Base-by-base conservation (phyloP, 1,140 invertebrate genomes). In the Copidosoma floridanum region DNA sequence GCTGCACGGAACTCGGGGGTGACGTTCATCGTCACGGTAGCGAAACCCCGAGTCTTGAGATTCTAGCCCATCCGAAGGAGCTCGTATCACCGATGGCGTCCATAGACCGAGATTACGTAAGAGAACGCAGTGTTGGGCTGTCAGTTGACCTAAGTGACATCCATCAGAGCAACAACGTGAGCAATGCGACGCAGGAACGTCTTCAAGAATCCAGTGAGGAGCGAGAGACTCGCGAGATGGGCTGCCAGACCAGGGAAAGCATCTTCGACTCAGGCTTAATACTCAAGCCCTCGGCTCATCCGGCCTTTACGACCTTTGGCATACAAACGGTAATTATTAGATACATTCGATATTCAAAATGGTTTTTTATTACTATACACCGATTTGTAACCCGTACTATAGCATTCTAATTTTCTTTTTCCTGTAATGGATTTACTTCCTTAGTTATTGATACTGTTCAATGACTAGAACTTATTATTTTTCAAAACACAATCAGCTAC, bases 161-260 rank as follows among this genome's bases (percentile, higher is more conserved):
- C 27, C 80, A 81, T 41, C 79, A 81, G 32, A 80, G 76, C 52
- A 80, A 80, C 51, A 81, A 81, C 29, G 71, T 76, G 11, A 80
- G 73, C 44, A 80, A 80, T 58, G 82, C 67, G 61, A 85, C 67
- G 43, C 83, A 65, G 74, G 84, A 78, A 64, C 74, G 56, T 66
- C 73, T 82, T 3, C 79, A 83, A 51, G 81, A 84, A 55, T 77
- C 82, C 2, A 78, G 63, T 41, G 82, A 82, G 11, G 78, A 80
- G 50, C 77, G 75, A 2, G 88, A 91, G 68, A 91, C 89, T 76
- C 84, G 87, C 57, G 90, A 92, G 69, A 89, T 84, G 52, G 88
- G 87, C 3, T 91, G 89, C 70, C 90, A 93, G 71, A 92, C 90
- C 0, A 81, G 89, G 35, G 89, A 91, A 68, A 90, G 88, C 68